Evolutionary conservation across 1,140 invertebrate genomes (phyloP), one percentile per base, ranked within the genome.

Genomic region (Samia ricini): DNA sequence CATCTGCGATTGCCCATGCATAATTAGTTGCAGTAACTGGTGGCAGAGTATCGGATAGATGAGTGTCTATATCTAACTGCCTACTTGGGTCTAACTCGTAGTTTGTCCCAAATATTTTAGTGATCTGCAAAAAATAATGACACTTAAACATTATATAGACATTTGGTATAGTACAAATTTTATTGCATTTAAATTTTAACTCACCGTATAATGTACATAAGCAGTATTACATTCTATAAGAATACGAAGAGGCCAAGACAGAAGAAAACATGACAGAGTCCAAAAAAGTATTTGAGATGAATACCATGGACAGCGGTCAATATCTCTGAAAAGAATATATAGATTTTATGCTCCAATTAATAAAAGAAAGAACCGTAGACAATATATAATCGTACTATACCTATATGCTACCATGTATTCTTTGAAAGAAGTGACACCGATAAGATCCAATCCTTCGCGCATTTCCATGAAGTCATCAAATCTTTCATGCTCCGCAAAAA

Each of bases 381-480:
- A 23, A 1, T 20, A 3, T 57, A 36, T 55, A 62, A 48, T n/a
- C 51, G 59, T 77, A n/a, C n/a, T n/a, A n/a, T n/a, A 91, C 90
- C 90, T 91, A 69, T 91, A 91, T 57, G 89, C 89, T 15, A 95
- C 92, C 89, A 95, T 92, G 65, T 93, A 92, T 77, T 96, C 94
- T 69, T 93, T 93, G 83, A 96, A 91, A 4, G 90, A 91, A 66
- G 80, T 91, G 66, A 91, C 88, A 61, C 90, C 90, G 51, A 91
- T 92, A 12, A 98, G 91, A 81, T 97, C 96, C 55, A 98, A 91
- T 10, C 96, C 96, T 78, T 98, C 97, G 3, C 95, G 88, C 93
- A 96, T 97, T 89, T 98, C 96, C 95, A 97, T 95, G 83, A 97
- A 97, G 84, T 97, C 96, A 76, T 97, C 96, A 52, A 94, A 92